These are phyloP conservation scores for Hartigia nigra DNA, from an alignment of 2,888 invertebrate genomes.

Conservation along the genomic window DNA sequence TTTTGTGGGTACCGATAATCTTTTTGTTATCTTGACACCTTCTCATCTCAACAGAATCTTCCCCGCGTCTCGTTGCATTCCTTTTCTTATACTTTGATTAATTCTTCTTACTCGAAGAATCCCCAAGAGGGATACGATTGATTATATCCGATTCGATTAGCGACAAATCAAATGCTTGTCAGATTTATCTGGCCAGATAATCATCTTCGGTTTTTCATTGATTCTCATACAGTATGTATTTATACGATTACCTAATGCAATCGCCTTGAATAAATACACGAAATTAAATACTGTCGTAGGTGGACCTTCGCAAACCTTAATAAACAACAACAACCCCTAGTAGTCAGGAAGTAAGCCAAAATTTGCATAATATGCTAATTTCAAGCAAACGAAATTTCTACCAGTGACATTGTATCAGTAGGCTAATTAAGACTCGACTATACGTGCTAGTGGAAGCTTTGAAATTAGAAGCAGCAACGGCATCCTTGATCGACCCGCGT, in stretches of 20 bases:
- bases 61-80: background rate
- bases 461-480: background rate
- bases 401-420: background rate
- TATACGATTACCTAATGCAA: background rate
- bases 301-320: background rate
- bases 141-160: background rate
- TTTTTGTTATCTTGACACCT: background rate
- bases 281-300: background rate
- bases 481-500: constrained; percentile 14
- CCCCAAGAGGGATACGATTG: background rate
- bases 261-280: background rate
- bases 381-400: background rate
- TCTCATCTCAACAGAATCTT: background rate
- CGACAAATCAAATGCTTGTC: background rate
- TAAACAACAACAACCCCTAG: background rate
- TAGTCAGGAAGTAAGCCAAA: background rate
- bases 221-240: background rate
- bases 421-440: background rate
- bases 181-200: background rate
- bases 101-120: background rate
- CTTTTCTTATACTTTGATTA: background rate
- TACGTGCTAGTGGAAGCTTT: background rate
- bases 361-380: background rate
- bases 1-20: background rate
- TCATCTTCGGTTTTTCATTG: background rate